Evolutionary conservation across 1,140 invertebrate species (phyloP).

Genomic region (Homalodisca vitripennis): DNA sequence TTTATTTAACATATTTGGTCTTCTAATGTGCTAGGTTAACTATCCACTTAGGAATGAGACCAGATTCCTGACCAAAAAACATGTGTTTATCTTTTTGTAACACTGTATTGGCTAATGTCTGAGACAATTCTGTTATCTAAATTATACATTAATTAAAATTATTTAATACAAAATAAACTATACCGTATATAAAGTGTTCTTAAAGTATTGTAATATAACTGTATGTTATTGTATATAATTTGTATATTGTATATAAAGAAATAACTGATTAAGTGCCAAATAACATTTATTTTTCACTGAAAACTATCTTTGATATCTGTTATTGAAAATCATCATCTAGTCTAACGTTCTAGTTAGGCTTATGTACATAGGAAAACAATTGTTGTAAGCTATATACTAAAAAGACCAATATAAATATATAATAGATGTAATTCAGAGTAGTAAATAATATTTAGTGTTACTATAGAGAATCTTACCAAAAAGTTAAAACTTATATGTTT

Average conservation of each 20-base stretch:
- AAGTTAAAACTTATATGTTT: conserved; percentile 1
- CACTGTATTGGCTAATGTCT: too few species aligned
- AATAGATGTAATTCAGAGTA: neutral
- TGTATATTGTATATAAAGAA: neutral
- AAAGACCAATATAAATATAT: conserved; percentile 5
- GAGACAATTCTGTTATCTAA: too few species aligned
- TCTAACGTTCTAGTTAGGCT: conserved; percentile 23
- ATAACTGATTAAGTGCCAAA: conserved; percentile 8
- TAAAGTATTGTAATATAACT: neutral
- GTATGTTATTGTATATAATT: neutral
- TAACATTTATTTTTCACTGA: neutral
- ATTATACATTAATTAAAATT: too few species aligned
- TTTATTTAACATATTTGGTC: too few species aligned
- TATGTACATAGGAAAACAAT: neutral
- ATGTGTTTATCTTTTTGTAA: too few species aligned
- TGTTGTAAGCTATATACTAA: conserved; percentile 16
- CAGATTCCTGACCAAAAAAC: too few species aligned
- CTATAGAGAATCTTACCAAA: neutral
- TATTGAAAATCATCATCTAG: neutral
- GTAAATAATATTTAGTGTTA: neutral
- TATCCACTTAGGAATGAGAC: too few species aligned
- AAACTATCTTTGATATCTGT: neutral
- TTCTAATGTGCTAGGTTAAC: too few species aligned
- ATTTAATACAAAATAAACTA: too few species aligned
- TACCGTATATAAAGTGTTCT: neutral